These are phyloP conservation scores for Bombus ignitus DNA, from an alignment of 1,140 invertebrate species.

Conservation along the genomic window DNA sequence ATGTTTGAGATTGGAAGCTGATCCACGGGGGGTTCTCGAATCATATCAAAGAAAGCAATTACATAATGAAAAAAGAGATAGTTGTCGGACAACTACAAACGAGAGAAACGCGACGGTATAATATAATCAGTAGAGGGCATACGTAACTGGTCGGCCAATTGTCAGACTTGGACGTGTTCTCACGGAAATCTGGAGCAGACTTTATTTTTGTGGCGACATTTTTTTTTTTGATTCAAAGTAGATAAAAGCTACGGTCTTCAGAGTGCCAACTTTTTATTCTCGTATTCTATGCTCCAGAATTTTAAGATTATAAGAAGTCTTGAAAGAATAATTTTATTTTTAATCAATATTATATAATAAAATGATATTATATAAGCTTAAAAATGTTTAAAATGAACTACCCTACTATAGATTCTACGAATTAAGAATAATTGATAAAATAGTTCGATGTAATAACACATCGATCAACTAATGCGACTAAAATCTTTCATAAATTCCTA, in stretches of 20 bases:
- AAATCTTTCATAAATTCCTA: slow-evolving; percentile 40
- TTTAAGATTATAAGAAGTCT: too few species aligned
- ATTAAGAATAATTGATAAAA: neutral
- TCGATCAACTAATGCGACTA: neutral
- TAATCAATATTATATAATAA: neutral
- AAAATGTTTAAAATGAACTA: neutral
- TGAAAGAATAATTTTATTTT: too few species aligned
- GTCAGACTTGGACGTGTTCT: slow-evolving; percentile 39
- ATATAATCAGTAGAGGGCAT: slow-evolving; percentile 56
- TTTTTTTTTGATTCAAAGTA: too few species aligned
- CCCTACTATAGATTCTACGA: too few species aligned
- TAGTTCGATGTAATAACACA: neutral
- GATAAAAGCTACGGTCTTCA: too few species aligned
- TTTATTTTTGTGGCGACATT: slow-evolving; percentile 61
- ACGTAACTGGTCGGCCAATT: slow-evolving; percentile 68
- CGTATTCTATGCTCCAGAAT: too few species aligned
- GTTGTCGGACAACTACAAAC: slow-evolving; percentile 70
- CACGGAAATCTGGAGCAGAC: slow-evolving; percentile 73
- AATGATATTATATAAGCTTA: neutral
- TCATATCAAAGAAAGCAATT: slow-evolving; percentile 75
- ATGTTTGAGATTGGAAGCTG: neutral
- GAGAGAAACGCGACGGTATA: slow-evolving; percentile 68
- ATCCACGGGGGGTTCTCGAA: neutral
- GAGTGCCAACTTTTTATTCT: too few species aligned
- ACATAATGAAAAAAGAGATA: slow-evolving; percentile 79